These are phyloP conservation scores for Alloscopus bannaensis DNA, from an alignment of 2,888 invertebrate species.

Conservation along the genomic window DNA sequence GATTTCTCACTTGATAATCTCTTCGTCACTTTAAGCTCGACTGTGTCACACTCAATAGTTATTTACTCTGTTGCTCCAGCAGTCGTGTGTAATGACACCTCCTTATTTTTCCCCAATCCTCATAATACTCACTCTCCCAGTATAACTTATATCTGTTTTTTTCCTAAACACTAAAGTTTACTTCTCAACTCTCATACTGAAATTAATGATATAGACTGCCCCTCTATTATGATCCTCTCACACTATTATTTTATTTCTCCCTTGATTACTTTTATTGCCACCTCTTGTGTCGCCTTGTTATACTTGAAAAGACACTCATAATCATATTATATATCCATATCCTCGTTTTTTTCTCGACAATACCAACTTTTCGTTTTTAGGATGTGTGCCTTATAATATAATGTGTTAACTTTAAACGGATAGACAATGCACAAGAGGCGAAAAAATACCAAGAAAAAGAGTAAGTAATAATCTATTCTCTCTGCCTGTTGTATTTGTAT, in stretches of 20 bases:
- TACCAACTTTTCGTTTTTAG: too few species aligned
- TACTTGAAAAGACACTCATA: too few species aligned
- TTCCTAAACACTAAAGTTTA: too few species aligned
- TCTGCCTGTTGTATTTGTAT: too few species aligned
- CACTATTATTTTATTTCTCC: conserved; percentile 19
- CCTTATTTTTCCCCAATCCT: conserved; percentile 39
- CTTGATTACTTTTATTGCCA: conserved; percentile 31
- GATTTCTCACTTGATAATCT: background rate
- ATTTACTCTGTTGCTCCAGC: too few species aligned
- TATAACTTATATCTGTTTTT: too few species aligned
- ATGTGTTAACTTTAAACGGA: background rate
- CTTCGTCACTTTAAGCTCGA: background rate
- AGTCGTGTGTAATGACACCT: conserved; percentile 47
- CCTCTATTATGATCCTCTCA: background rate
- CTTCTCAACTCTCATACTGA: too few species aligned
- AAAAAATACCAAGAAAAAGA: conserved; percentile 12
- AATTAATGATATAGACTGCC: too few species aligned
- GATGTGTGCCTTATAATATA: background rate
- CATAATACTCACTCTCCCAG: background rate
- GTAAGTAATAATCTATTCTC: too few species aligned
- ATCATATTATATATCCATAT: conserved; percentile 40
- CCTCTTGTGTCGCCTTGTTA: background rate
- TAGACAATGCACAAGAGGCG: background rate
- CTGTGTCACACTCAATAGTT: background rate
- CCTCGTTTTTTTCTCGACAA: background rate